Evolutionary conservation across 2,113 vertebrate species (phyloP), one percentile per base, ranked within the genome.

Genomic region (Parus major): DNA sequence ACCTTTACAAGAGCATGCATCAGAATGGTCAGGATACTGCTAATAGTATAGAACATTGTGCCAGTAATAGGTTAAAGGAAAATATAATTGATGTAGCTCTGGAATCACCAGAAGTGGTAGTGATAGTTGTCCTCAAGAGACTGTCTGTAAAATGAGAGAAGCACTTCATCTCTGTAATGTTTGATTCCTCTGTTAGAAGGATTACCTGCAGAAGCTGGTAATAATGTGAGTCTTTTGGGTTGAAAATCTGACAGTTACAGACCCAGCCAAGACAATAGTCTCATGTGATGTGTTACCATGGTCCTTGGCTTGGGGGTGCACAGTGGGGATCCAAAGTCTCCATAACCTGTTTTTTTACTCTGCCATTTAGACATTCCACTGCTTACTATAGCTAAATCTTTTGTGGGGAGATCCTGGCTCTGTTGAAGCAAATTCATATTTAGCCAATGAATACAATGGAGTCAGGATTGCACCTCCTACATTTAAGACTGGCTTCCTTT

Each of bases 201-300:
- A 86, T 92, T 92, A 86, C 72, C 82, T 90, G 69, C 64, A 92
- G 76, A 81, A 91, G 81, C 29, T 73, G 25, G 47, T 86, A 93
- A 90, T 71, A 86, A 83, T 3, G 9, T 83, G 68, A 81, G 80
- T 75, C 42, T 81, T 90, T 52, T 39, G 82, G 49, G 52, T 23
- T 73, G 64, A 80, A 95, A 92, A 88, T 44, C 80, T 52, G 35
- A 59, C 52, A 2, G 2, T 90, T 88, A 39, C 1, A 23, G 82
- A 39, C 36, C 44, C 35, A 66, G 64, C 72, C 64, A 66, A 93
- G 68, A 28, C 72, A 94, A 31, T 71, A 86, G 55, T 84, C 52
- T 91, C 16, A 33, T 71, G 44, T 84, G 41, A 57, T 24, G 18
- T 76, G 63, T 92, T 80, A 88, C 57, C 35, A 10, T 42, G 36